phyloP scores from a whole-genome alignment of 2,797 vertebrate species.

The Arrhamphus sclerolepis region DNA sequence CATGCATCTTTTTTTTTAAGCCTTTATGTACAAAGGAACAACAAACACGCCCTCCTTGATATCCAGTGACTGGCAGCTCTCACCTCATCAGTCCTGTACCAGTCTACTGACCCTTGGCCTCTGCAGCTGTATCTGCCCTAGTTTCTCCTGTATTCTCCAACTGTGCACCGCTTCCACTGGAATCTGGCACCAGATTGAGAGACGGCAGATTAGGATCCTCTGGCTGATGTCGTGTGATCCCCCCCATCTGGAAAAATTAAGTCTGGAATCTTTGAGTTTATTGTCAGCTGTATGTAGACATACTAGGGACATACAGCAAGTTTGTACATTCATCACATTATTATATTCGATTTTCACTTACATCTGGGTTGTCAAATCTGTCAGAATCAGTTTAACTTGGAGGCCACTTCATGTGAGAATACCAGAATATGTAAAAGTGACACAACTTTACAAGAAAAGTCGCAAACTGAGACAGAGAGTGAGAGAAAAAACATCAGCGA shows the following conservation, averaged over 20 bases:
- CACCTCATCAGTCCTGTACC: conserved; percentile 37
- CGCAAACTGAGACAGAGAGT: conserved; percentile 4
- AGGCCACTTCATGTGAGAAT: too few relatives aligned
- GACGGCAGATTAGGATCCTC: conserved; percentile 72
- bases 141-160: conserved; percentile 51
- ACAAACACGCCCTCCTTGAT: conserved; percentile 6
- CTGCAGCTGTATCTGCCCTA: conserved; percentile 66
- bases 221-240: conserved; percentile 58
- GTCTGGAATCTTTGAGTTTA: conserved; percentile 35
- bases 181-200: conserved; percentile 75
- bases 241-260: conserved; percentile 53
- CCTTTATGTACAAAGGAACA: conserved; percentile 4
- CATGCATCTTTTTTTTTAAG: conserved; percentile 8
- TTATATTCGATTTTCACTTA: too few relatives aligned
- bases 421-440: too few relatives aligned
- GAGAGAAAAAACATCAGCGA: conserved; percentile 51
- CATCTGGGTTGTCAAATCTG: neutral
- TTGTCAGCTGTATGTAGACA: conserved; percentile 2
- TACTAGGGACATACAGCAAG: neutral
- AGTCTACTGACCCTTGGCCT: conserved; percentile 57
- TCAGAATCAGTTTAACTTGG: too few relatives aligned
- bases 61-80: conserved; percentile 18
- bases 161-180: conserved; percentile 43
- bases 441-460: too few relatives aligned
- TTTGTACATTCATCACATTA: neutral